Conservation (phyloP, 2,113 vertebrate species). For the Atlantisia rogersi region DNA sequence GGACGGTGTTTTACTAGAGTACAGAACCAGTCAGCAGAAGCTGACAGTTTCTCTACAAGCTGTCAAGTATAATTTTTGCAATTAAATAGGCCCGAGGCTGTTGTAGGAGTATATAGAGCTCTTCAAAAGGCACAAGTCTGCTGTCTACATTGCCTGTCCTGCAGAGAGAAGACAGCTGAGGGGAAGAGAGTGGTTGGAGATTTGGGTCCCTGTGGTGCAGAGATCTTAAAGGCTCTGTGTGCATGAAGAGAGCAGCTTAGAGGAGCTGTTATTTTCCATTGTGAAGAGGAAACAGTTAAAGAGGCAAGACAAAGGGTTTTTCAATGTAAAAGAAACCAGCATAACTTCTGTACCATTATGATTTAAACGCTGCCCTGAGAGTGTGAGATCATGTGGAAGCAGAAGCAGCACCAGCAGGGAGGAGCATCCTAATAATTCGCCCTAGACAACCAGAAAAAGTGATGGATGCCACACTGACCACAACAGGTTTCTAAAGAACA, state of each 20-base stretch:
- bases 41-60: not conserved
- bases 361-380: not conserved
- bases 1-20: not conserved
- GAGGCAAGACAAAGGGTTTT: not conserved
- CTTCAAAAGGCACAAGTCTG: not conserved
- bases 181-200: not conserved
- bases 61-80: not conserved
- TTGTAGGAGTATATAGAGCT: not conserved
- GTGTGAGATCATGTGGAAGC: not conserved
- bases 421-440: not conserved
- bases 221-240: not conserved
- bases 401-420: not conserved
- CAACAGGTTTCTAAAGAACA: not conserved
- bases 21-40: not conserved
- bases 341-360: not conserved
- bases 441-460: not conserved
- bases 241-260: not conserved
- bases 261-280: not conserved
- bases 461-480: not conserved
- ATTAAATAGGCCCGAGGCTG: not conserved
- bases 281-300: not conserved
- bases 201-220: not conserved
- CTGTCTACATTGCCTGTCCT: not conserved
- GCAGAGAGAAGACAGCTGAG: not conserved
- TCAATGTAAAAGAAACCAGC: not conserved